Base-by-base conservation (phyloP, 2,888 invertebrate genomes). In the Alcis repandata region DNA sequence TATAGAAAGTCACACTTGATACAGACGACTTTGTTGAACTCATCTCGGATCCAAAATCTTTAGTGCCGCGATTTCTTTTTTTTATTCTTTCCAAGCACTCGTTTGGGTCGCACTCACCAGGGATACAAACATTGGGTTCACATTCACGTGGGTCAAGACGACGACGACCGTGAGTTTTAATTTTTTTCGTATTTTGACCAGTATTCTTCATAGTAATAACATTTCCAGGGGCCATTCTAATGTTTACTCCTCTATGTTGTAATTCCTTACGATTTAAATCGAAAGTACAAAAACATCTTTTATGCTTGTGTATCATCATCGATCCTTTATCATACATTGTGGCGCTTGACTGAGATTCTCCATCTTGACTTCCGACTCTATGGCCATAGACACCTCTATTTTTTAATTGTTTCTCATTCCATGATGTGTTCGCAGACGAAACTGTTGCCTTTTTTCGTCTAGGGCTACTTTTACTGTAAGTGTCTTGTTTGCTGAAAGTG, bases 71-170 rank as follows among this genome's bases (percentile, higher is more conserved):
- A 48, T 75, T 71, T 72, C 79, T 77, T 58, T 63, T 70, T 54
- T 73, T 75, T 33, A 84, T 82, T 52, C 71, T 62, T 73, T 81
- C 74, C 27, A 75, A 68, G 69, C 83, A 84, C 63, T 72, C 66
- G 59, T 77, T 66, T 19, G 83, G 78, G 64, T 83, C 63, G 70
- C 85, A 85, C 62, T 74, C 54, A n/a, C 77, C 78, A 10, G 84
- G 84, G 17, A 79, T 69, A 67, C 84, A 85, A 40, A 79, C 61
- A 27, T 76, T 77, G 49, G 83, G 81, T 65, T 83, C 79, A 70
- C 84, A 85, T 68, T 85, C 81, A 68, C 80, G 75, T n/a, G 80
- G 77, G 27, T 70, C 63, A 56, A 79, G 61, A 10, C 8, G n/a
- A 32, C 8, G 45, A 10, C 11, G 2, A 45, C 10, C 20, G 19